A percentile compares a stretch with the other conserved stretches of the same genome.
These are phyloP conservation scores for Brachionus sp. DNA, from an alignment of 1,140 invertebrate species.

Conservation along the genomic window DNA sequence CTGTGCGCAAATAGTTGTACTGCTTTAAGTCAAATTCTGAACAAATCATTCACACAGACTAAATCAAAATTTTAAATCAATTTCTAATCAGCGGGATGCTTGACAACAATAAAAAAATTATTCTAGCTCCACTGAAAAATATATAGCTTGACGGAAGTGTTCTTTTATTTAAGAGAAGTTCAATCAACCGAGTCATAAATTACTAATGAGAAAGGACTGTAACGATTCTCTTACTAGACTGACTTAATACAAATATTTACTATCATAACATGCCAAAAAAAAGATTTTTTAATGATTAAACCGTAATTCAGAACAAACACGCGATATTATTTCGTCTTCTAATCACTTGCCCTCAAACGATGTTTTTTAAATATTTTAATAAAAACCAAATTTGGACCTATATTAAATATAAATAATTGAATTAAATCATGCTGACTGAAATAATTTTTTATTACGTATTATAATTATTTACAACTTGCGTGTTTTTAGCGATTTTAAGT, in stretches of 20 bases:
- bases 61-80: background rate
- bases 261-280: background rate
- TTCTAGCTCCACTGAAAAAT: background rate
- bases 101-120: background rate
- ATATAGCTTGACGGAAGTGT: background rate
- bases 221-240: background rate
- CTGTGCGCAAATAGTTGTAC: background rate
- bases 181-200: slow-evolving; percentile 10
- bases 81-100: background rate
- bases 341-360: background rate
- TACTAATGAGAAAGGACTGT: slow-evolving; percentile 3
- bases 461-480: background rate
- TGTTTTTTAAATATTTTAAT: background rate
- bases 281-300: background rate
- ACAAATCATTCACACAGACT: background rate
- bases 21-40: background rate
- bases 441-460: background rate
- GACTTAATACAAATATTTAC: background rate
- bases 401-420: background rate
- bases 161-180: background rate
- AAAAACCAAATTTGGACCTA: background rate
- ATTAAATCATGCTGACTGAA: background rate
- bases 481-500: background rate
- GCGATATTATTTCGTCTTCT: background rate
- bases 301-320: background rate